Conservation (phyloP, 2,888 invertebrate genomes). For the Epinotia bilunana region DNA sequence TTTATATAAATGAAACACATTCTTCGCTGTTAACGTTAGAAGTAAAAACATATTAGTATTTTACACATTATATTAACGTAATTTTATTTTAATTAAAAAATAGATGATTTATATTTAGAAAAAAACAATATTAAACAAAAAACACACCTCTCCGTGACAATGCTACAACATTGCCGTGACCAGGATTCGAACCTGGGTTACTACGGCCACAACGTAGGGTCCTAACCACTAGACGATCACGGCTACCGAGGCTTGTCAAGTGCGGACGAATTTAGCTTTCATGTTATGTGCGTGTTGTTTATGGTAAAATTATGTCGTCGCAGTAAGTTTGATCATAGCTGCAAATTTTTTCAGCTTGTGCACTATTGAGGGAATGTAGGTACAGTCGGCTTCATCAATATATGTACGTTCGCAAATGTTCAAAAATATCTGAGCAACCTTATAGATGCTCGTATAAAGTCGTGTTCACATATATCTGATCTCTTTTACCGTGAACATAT, state of each 20-base stretch:
- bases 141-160: constrained; percentile 26
- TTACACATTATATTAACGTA: neutral
- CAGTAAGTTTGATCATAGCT: neutral
- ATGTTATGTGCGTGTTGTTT: neutral
- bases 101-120: neutral
- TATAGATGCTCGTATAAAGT: too few species aligned
- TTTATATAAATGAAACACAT: neutral
- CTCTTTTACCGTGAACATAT: too few species aligned
- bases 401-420: too few species aligned
- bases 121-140: neutral
- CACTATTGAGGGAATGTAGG: too few species aligned
- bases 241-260: constrained; percentile 57
- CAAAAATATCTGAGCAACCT: too few species aligned
- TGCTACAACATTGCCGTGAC: constrained; percentile 75
- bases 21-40: neutral
- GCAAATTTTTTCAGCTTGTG: neutral
- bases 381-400: too few species aligned
- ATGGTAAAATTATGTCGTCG: neutral
- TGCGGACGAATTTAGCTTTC: constrained; percentile 2
- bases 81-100: neutral
- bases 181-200: constrained; percentile 86
- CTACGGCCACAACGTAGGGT: constrained; percentile 86
- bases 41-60: neutral
- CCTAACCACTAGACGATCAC: constrained; percentile 71
- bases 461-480: too few species aligned